Evolutionary conservation across 1,140 invertebrate genomes (phyloP).

Genomic region (Drosophila pseudoobscura): DNA sequence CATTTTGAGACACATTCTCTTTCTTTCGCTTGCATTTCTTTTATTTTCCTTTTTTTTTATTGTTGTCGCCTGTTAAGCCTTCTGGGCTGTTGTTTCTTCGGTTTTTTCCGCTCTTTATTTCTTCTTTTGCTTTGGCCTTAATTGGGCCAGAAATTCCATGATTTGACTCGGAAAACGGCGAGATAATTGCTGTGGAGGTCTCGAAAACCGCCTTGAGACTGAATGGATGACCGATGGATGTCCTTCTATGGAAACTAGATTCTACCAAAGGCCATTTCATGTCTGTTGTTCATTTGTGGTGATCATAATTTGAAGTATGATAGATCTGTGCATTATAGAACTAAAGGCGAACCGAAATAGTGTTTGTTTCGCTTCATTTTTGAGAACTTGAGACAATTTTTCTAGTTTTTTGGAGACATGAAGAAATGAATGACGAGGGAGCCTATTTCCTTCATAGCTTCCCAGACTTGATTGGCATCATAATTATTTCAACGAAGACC

Average conservation of each 20-base stretch:
- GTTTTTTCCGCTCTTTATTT: slow-evolving; percentile 13
- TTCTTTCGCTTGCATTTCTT: slow-evolving; percentile 70
- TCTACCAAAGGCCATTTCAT: no score
- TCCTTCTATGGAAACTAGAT: not conserved
- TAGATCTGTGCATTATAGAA: no score
- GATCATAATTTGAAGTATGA: no score
- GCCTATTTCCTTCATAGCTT: no score
- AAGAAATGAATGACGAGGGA: no score
- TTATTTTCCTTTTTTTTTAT: slow-evolving; percentile 69
- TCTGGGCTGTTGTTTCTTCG: slow-evolving; percentile 21
- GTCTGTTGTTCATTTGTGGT: no score
- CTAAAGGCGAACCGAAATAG: no score
- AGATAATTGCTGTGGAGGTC: slow-evolving; percentile 37
- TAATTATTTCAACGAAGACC: slow-evolving; percentile 7
- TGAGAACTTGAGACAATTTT: no score
- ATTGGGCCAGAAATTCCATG: slow-evolving; percentile 53
- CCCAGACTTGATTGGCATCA: not conserved
- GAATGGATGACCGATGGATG: not conserved
- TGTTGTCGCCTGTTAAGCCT: slow-evolving; percentile 64
- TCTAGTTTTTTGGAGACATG: no score
- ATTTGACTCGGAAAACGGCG: slow-evolving; percentile 41
- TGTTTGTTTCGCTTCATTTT: no score
- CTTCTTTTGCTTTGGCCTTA: slow-evolving; percentile 30
- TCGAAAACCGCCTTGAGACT: not conserved
- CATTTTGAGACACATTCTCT: slow-evolving; percentile 64